Base-by-base conservation (phyloP, 2,888 invertebrate genomes). In the Diadegma fenestrale region DNA sequence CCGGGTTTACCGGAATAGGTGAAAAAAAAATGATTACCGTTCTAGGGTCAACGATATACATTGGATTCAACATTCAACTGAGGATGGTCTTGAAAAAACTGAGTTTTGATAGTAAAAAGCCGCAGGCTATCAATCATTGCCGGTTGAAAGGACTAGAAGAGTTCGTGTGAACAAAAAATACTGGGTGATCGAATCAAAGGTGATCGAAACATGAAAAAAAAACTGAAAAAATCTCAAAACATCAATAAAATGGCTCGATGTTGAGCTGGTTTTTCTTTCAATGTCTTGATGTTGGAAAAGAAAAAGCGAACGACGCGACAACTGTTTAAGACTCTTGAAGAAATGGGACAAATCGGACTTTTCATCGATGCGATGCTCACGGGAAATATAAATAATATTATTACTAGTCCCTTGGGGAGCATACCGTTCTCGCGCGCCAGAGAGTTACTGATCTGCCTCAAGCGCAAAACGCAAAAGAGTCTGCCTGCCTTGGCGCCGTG, bases 381-480 rank as follows among this genome's bases (percentile, higher is more conserved):
- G 64, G 66, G 82, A 71, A 72, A 81, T 69, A 63, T 54, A 71
- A 33, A 63, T 68, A 58, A 78, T 66, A 64, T 78, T 78, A 73
- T 78, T 66, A 73, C 54, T 54, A 54, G 63, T 81, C 79, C 85
- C 85, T 51, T 43, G 82, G 82, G 85, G 69, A 72, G 30, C 33
- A 63, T 71, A 81, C 78, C 63, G 43, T 58, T 80, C 77, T 77
- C 63, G 68, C 69, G 64, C 69, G 69, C 45, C 22, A 58, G 63
- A 78, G 61, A 84, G 84, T 58, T 48, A 71, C 43, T 26, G 19
- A 58, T 82, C 68, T 66, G 81, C 85, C 85, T 58, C 64, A 75
- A 82, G 85, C 81, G 78, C 41, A 75, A 64, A 79, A 75, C 78
- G 79, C 75, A 51, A 69, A 79, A 64, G 73, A 73, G 54, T 66